phyloP scores from a whole-genome alignment of 2,888 invertebrate genomes.

The Scrobipalpa costella region DNA sequence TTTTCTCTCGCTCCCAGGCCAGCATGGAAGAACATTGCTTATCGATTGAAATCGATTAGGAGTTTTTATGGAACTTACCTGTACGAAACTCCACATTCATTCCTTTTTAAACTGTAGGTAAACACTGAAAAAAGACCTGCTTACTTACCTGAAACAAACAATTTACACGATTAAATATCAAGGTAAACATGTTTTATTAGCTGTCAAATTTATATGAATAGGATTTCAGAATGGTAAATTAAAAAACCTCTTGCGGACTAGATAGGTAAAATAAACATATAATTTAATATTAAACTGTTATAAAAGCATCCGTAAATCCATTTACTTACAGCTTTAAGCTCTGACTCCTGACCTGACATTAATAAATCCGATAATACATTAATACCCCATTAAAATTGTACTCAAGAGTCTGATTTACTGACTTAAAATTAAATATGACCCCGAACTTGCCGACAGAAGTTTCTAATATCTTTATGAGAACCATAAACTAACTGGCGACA shows the following conservation, averaged over 20 bases:
- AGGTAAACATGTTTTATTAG: neutral
- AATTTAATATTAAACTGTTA: neutral
- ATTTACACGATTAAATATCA: slow-evolving; percentile 12
- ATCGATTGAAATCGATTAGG: too few species aligned
- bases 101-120: too few species aligned
- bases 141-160: slow-evolving; percentile 35
- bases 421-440: neutral
- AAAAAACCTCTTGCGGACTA: slow-evolving; percentile 3
- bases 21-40: too few species aligned
- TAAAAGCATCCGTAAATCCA: neutral
- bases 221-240: too few species aligned
- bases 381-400: neutral
- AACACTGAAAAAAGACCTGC: neutral
- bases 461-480: slow-evolving; percentile 4
- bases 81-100: too few species aligned
- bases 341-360: slow-evolving; percentile 1
- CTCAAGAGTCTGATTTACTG: slow-evolving; percentile 4
- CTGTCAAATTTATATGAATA: too few species aligned
- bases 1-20: too few species aligned
- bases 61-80: too few species aligned
- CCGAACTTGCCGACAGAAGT: neutral
- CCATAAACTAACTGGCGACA: slow-evolving; percentile 6
- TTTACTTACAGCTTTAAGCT: neutral
- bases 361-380: neutral
- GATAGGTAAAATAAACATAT: neutral